phyloP scores from a whole-genome alignment of 2,113 vertebrate genomes.

The Tiliqua scincoides region DNA sequence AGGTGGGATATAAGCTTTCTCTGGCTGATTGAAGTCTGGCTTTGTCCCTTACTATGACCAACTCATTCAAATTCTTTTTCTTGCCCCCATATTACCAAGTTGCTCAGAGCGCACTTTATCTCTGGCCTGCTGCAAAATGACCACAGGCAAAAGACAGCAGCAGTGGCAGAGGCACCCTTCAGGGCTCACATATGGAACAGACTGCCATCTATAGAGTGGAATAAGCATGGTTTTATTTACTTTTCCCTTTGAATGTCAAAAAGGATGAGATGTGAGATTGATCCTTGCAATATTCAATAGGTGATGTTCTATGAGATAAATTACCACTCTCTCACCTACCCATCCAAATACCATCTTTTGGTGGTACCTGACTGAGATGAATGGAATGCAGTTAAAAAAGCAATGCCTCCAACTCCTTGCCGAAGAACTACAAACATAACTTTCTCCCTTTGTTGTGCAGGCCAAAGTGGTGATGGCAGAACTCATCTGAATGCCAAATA shows the following conservation, averaged over 20 bases:
- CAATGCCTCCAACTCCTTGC: neutral
- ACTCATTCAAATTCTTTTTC: too few species aligned
- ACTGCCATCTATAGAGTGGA: neutral
- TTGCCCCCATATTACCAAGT: too few species aligned
- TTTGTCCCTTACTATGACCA: neutral
- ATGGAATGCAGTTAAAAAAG: neutral
- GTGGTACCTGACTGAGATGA: neutral
- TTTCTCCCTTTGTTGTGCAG: conserved; percentile 71
- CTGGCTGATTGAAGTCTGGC: neutral
- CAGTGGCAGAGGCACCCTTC: neutral
- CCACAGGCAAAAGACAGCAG: neutral
- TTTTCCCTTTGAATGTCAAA: neutral
- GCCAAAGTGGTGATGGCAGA: conserved; percentile 92
- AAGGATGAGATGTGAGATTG: neutral
- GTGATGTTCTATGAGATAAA: neutral
- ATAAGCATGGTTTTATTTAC: neutral
- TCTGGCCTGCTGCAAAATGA: neutral
- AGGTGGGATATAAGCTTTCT: neutral
- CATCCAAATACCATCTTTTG: too few species aligned
- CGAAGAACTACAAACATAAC: neutral
- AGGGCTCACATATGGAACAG: neutral
- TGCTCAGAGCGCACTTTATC: neutral
- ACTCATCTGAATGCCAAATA: conserved; percentile 97
- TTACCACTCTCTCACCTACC: neutral
- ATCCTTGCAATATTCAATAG: neutral